Evolutionary conservation across 2,797 vertebrate species (phyloP), one percentile per base, ranked within the genome.

Genomic region (Mastacembelus armatus): DNA sequence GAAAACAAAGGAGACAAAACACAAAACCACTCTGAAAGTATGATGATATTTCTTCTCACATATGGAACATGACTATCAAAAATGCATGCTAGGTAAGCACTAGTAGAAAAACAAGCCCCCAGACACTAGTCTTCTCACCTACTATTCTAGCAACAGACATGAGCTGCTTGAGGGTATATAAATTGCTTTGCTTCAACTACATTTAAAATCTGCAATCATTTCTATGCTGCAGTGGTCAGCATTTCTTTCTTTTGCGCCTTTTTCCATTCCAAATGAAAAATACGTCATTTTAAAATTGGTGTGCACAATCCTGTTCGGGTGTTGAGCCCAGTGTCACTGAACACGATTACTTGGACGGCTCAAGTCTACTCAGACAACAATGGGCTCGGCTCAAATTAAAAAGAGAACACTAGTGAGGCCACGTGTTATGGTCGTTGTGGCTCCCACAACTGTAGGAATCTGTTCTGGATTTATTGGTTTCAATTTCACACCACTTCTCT

Each of bases 391-490:
- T 78, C 70, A 77, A 77, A 85, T 84, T 84, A 80, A 80, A 80
- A 72, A 61, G 66, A 30, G 35, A 88, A 76, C 76, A 80, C 57
- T 11, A 30, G 67, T 52, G 71, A 77, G 71, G 73, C 81, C 54
- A 35, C 24, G 52, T 77, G 74, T 77, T 71, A 44, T 38, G 12
- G 73, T 83, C 42, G n/a, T 77, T 44, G 84, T 26, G 83, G 80
- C 78, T 85, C 75, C 81, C 80, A 67, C 77, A 62, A 80, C 89
- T 85, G 63, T 58, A 79, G 83, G 89, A 85, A 87, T 77, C 86
- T 90, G 77, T 84, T 89, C 79, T 78, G 87, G 84, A 92, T 89
- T 92, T 88, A 90, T 83, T 81, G 84, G 83, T 88, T 88, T 91
- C 85, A 90, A 89, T 91, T 92, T 92, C 86, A 91, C 89, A 91